Base-by-base conservation (phyloP, 2,797 vertebrate species). In the Chelmon rostratus region DNA sequence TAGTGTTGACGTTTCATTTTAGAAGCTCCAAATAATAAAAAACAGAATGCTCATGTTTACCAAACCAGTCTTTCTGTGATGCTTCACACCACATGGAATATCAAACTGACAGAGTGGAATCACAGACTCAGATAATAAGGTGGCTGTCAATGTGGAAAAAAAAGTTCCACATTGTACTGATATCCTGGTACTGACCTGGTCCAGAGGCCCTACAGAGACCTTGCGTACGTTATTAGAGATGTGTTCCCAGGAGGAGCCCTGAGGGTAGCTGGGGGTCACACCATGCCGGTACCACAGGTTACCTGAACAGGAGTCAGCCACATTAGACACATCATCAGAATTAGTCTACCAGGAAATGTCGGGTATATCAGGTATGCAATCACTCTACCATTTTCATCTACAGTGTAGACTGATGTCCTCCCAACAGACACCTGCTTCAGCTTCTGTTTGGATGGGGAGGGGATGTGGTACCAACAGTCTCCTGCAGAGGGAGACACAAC, bases 221-320 rank as follows among this genome's bases (percentile, higher is more conserved):
- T 95, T 97, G 18, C 97, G 97, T 65, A 99, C 97, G 1, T 99
- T 99, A 85, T 97, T 99, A 37, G 98, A 99, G 76, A 99, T 96
- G 2, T 98, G 97, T 23, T 98, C 97, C 98, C 98, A 99, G 31
- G 93, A 87, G 2, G 97, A 96, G 62, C 98, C 98, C 87, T 99
- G 98, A 4, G 98, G 98, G 91, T 99, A 99, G 89, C 96, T 97
- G 67, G 98, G 97, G 0, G 97, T 96, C 92, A 98, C 95, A 1
- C 96, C 97, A 21, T 97, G 95, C 0, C 98, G 90, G 89, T 97
- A 98, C 98, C 98, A 99, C 58, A 99, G 93, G 78, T 99, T 99
- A 79, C 97, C 98, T 99, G 79, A 2, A 72, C 73, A 88, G 40
- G 40, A 73, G 49, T 68, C 1, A 52, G 19, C 18, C 40, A 50